phyloP scores from a whole-genome alignment of 2,888 invertebrate genomes.

The Tenthredo amoena region DNA sequence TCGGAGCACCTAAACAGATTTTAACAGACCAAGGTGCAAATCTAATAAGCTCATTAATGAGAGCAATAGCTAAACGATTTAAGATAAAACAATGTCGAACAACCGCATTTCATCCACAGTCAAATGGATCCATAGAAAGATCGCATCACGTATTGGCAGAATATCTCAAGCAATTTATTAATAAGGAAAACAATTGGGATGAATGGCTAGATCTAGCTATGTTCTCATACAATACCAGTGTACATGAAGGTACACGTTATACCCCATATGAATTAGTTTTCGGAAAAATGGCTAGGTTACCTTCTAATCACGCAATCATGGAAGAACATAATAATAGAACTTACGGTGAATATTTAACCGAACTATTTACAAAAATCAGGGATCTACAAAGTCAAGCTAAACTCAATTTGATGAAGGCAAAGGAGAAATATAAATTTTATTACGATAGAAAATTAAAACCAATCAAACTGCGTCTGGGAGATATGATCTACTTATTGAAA shows the following conservation, averaged over 20 bases:
- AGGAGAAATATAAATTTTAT: not conserved
- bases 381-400: not conserved
- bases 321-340: not conserved
- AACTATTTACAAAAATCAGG: not conserved
- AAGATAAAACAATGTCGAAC: slow-evolving; percentile 34
- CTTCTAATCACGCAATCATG: not conserved
- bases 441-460: not conserved
- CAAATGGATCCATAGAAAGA: slow-evolving; percentile 48
- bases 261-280: not conserved
- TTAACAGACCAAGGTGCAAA: not conserved
- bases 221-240: slow-evolving; percentile 12
- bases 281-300: not conserved
- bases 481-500: not conserved
- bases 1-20: no score
- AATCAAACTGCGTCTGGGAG: not conserved
- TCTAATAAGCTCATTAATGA: not conserved
- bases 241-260: not conserved
- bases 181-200: no score
- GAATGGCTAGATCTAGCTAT: not conserved
- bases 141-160: no score
- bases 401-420: not conserved
- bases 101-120: slow-evolving; percentile 53
- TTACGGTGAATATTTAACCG: not conserved
- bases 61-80: not conserved
- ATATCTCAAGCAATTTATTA: no score